phyloP scores from a whole-genome alignment of 2,888 invertebrate genomes.

The Drosophila affinis region DNA sequence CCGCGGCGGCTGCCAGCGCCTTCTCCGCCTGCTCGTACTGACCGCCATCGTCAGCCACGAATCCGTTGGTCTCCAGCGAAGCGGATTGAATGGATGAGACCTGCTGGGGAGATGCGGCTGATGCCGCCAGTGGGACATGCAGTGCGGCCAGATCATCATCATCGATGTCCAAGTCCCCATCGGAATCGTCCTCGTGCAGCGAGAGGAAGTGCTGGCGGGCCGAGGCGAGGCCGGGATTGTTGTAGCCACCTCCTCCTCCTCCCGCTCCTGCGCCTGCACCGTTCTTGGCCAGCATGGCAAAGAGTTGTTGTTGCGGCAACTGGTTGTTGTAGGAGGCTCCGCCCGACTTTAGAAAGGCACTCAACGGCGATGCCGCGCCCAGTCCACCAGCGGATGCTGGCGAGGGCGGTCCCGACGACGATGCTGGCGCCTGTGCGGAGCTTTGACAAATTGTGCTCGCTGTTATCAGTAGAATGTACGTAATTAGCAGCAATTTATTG shows the following conservation, averaged over 20 bases:
- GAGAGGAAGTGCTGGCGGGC: conserved; percentile 55
- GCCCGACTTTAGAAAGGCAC: conserved; percentile 67
- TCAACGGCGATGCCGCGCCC: conserved; percentile 55
- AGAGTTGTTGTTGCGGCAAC: conserved; percentile 77
- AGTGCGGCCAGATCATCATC: conserved; percentile 60
- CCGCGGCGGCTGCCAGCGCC: conserved; percentile 62
- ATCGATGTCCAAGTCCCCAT: conserved; percentile 35
- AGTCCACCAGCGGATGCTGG: conserved; percentile 2
- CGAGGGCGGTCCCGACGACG: conserved; percentile 4
- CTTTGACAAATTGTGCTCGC: conserved; percentile 78
- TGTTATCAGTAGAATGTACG: conserved; percentile 75
- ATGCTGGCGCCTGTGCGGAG: conserved; percentile 45
- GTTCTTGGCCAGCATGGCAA: conserved; percentile 75
- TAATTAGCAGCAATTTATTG: conserved; percentile 80
- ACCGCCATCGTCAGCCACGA: conserved; percentile 80
- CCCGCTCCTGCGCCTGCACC: conserved; percentile 31
- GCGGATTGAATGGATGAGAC: conserved; percentile 56
- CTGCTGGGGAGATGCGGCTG: conserved; percentile 11
- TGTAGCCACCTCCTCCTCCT: conserved; percentile 10
- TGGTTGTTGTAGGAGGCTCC: conserved; percentile 74
- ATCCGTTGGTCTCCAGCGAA: conserved; percentile 80
- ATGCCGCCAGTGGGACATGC: conserved; percentile 52
- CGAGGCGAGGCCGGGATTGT: conserved; percentile 27
- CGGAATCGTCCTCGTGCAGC: conserved; percentile 60
- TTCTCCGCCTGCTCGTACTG: conserved; percentile 80